Conservation (phyloP, 2,797 vertebrate genomes). For the Petrocephalus schoutedeni region DNA sequence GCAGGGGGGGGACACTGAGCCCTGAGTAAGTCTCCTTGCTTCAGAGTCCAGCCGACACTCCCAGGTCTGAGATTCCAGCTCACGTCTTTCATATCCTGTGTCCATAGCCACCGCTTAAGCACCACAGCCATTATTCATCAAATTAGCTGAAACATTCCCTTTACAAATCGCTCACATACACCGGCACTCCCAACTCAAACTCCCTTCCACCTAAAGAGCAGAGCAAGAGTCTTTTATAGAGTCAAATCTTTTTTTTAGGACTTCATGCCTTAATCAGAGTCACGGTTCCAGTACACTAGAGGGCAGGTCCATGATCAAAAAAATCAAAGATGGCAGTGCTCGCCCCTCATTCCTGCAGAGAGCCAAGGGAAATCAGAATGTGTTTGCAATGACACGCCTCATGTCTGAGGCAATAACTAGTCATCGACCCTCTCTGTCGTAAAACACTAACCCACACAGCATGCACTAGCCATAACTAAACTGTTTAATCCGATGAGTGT, state of each 20-base stretch:
- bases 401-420: not conserved
- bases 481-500: not conserved
- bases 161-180: slow-evolving; percentile 5
- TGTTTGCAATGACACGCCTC: not conserved
- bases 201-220: not conserved
- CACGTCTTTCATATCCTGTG: not conserved
- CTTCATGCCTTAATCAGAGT: not conserved
- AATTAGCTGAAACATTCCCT: not conserved
- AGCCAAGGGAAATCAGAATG: slow-evolving; percentile 17
- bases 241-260: not conserved
- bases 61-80: not conserved
- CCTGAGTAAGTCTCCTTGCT: not conserved
- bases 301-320: not conserved
- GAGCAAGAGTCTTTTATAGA: not conserved
- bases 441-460: not conserved
- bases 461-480: not conserved
- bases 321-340: not conserved
- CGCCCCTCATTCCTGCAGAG: not conserved
- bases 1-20: not conserved
- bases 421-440: not conserved
- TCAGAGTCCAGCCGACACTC: not conserved
- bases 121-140: not conserved
- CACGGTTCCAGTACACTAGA: not conserved
- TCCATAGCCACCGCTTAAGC: not conserved
- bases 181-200: not conserved